A percentile compares a stretch with the other conserved stretches of the same genome.
phyloP scores from a whole-genome alignment of 2,888 invertebrate genomes.

The Antheraea assamensis region DNA sequence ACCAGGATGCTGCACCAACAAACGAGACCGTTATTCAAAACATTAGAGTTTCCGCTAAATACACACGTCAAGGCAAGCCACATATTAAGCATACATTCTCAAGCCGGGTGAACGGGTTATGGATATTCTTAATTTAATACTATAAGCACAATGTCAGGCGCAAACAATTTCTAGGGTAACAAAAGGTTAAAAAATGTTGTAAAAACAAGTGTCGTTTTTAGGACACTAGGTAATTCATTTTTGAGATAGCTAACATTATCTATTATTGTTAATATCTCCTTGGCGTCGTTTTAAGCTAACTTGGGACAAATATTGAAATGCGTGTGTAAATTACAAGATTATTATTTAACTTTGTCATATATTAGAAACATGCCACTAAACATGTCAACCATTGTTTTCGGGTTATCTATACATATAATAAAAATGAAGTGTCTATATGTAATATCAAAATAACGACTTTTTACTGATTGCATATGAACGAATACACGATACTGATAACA shows the following conservation, averaged over 20 bases:
- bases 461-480: too few relatives aligned
- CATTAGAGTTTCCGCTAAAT: slow-evolving; percentile 30
- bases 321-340: not conserved
- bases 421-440: too few relatives aligned
- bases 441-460: too few relatives aligned
- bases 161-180: slow-evolving; percentile 20
- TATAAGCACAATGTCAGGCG: slow-evolving; percentile 23
- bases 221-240: not conserved
- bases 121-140: slow-evolving; percentile 4
- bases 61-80: slow-evolving; percentile 17
- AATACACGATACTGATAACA: too few relatives aligned
- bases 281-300: not conserved
- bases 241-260: not conserved
- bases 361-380: not conserved
- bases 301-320: not conserved
- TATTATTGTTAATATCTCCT: not conserved
- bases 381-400: not conserved
- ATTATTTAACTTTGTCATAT: too few relatives aligned
- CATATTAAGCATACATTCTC: slow-evolving; percentile 33
- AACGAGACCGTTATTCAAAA: slow-evolving; percentile 5
- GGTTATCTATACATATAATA: too few relatives aligned
- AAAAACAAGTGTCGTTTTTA: too few relatives aligned
- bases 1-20: slow-evolving; percentile 63
- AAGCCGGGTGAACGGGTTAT: slow-evolving; percentile 31
- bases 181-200: too few relatives aligned